Base-by-base conservation (phyloP, 2,113 vertebrate species). In the Hystrix cristata region DNA sequence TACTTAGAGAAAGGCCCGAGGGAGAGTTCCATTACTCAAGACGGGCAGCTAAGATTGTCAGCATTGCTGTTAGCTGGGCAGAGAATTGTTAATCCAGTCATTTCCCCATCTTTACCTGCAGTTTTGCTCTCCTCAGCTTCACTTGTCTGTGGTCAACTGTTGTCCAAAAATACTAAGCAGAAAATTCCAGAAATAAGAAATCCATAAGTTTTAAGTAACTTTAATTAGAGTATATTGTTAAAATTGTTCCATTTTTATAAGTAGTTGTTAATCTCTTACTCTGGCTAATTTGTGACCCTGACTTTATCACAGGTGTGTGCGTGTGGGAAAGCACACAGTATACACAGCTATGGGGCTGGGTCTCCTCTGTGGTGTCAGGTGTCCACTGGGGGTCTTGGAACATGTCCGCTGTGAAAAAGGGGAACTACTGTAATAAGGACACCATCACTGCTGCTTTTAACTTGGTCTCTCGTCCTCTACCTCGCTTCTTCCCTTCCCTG, bases 381-480 rank as follows among this genome's bases (percentile, higher is more conserved):
- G 19, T 34, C 27, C 23, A 16, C 21, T 34, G 34, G n/a, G 62
- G 5, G 4, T 29, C 86, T 46, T 25, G 1, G 62, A 19, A 27
- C 21, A 0, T 13, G 8, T 21, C 55, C 5, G 72, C 46, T n/a
- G 6, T 23, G 15, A 27, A 15, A 5, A 65, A 10, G 13, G 21
- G 31, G 55, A 46, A 1, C 64, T n/a, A 23, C 16, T 12, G 5
- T 8, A 29, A 31, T 14, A 21, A 93, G 60, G 59, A 51, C 11
- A 29, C 38, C 10, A 13, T 78, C n/a, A 21, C 1, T 64, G 62
- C 18, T 84, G 12, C 78, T 60, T n/a, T 31, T 57, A 6, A 59
- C 79, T n/a, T 14, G 62, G 18, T 51, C 51, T 29, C 19, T 6
- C 1, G 0, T 1, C 5, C 34, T 19, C 46, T 4, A 1, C 12